These are phyloP conservation scores for Setipinna tenuifilis DNA, from an alignment of 2,797 vertebrate genomes.

Conservation along the genomic window DNA sequence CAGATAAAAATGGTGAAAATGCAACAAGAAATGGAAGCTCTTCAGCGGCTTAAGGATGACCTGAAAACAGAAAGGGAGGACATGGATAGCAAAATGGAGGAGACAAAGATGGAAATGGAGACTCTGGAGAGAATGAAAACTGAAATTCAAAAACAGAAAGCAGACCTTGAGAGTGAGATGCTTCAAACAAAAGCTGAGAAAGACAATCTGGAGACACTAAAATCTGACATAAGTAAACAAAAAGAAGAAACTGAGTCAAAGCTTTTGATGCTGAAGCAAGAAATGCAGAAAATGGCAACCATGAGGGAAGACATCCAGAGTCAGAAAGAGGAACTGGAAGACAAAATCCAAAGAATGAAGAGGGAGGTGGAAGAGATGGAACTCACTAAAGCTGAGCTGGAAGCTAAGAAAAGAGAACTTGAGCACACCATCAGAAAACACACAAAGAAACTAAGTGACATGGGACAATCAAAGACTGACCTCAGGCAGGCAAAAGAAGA, in stretches of 20 bases:
- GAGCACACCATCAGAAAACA: slow-evolving; percentile 37
- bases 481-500: slow-evolving; percentile 31
- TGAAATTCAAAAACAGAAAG: slow-evolving; percentile 35
- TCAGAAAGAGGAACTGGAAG: slow-evolving; percentile 35
- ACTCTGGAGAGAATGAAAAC: slow-evolving; percentile 7
- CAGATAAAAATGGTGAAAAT: not conserved
- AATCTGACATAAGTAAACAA: not conserved
- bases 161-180: slow-evolving; percentile 31
- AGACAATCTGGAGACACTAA: slow-evolving; percentile 23
- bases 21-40: slow-evolving; percentile 13
- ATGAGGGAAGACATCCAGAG: not conserved
- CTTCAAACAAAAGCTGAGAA: slow-evolving; percentile 31
- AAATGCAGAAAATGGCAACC: slow-evolving; percentile 30
- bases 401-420: slow-evolving; percentile 1
- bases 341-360: slow-evolving; percentile 11
- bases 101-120: not conserved
- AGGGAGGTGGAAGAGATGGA: slow-evolving; percentile 4
- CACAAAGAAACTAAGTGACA: slow-evolving; percentile 31
- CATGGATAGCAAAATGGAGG: slow-evolving; percentile 28
- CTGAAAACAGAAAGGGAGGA: slow-evolving; percentile 28
- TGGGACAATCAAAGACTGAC: slow-evolving; percentile 36
- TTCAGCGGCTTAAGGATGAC: slow-evolving; percentile 2
- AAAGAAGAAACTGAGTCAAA: slow-evolving; percentile 27
- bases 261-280: slow-evolving; percentile 24
- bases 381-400: not conserved